Percentiles rank a stretch among this genome's conserved stretches.
Evolutionary conservation across 1,140 invertebrate genomes (phyloP).

Genomic region (Drosophila watanabei): DNA sequence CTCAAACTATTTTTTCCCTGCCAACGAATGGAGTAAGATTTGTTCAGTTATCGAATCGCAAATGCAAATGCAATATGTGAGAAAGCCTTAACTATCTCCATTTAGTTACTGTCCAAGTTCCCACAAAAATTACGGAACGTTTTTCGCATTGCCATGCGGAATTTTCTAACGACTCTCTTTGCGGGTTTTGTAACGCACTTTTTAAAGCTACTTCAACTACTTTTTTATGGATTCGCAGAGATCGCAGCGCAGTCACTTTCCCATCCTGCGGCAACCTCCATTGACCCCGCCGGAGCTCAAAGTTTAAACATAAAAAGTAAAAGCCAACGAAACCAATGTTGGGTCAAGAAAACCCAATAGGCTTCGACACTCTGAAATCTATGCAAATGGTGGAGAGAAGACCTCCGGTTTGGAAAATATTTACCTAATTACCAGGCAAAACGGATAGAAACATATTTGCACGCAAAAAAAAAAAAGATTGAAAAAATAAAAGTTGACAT

Average conservation of each 20-base stretch:
- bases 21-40: slow-evolving; percentile 21
- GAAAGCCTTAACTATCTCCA: slow-evolving; percentile 17
- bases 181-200: slow-evolving; percentile 35
- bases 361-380: slow-evolving; percentile 36
- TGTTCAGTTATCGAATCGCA: slow-evolving; percentile 33
- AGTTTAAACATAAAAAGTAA: slow-evolving; percentile 69
- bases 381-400: slow-evolving; percentile 62
- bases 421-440: slow-evolving; percentile 75
- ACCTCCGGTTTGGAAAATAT: slow-evolving; percentile 62
- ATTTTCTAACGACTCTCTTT: slow-evolving; percentile 42
- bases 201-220: not conserved
- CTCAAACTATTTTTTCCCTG: not conserved
- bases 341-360: slow-evolving; percentile 66
- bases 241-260: slow-evolving; percentile 26
- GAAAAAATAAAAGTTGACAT: slow-evolving; percentile 38
- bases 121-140: slow-evolving; percentile 29
- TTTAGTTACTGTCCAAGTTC: slow-evolving; percentile 38
- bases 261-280: slow-evolving; percentile 25
- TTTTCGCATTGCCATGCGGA: slow-evolving; percentile 47
- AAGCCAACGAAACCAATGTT: slow-evolving; percentile 44
- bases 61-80: slow-evolving; percentile 19
- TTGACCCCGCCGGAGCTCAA: slow-evolving; percentile 16
- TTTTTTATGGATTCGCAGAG: slow-evolving; percentile 31
- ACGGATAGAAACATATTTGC: slow-evolving; percentile 55
- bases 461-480: slow-evolving; percentile 15